Evolutionary conservation across 2,888 invertebrate species (phyloP), one percentile per base, ranked within the genome.

Genomic region (Salticus scenicus): DNA sequence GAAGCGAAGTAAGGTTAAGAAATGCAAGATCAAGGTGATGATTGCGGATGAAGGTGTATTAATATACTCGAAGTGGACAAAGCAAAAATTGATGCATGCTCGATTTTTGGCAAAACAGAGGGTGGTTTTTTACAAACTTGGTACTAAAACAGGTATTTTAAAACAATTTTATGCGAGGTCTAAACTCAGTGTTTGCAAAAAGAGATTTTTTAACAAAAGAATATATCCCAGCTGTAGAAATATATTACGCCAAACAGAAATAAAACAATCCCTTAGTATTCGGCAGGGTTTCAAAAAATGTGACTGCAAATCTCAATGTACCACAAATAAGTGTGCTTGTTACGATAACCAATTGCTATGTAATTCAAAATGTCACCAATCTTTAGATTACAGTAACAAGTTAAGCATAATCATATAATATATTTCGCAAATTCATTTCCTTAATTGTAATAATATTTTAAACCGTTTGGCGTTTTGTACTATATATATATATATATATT

Each of bases 251-350:
- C 70, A 63, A 74, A 63, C 82, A 69, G 70, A 41, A 82, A 63
- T 82, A 63, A 81, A 74, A 74, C 28, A 74, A 69, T 67, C 57
- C 37, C 31, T 75, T 81, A 30, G 70, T 81, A 81, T 37, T 28
- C 7, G 63, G 42, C 70, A 75, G 28, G 75, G 41, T 81, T 81
- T 75, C 70, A 69, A 7, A 69, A 47, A 79, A 80, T 72, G 66
- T 42, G 47, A 72, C 27, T 66, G 51, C 51, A 72, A 66, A 80
- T 72, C 31, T 80, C 28, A 30, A 71, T 30, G 66, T 67, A 72
- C 66, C 47, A 66, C 66, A 66, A 80, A 80, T 47, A 42, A 30
- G 28, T 30, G 30, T 66, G 66, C 66, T 66, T 66, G 31, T 66
- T 30, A 30, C 30, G 30, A 66, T 30, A 66, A 66, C 30, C 66